Conservation (phyloP, 2,888 invertebrate genomes). For the Clivina fossor region DNA sequence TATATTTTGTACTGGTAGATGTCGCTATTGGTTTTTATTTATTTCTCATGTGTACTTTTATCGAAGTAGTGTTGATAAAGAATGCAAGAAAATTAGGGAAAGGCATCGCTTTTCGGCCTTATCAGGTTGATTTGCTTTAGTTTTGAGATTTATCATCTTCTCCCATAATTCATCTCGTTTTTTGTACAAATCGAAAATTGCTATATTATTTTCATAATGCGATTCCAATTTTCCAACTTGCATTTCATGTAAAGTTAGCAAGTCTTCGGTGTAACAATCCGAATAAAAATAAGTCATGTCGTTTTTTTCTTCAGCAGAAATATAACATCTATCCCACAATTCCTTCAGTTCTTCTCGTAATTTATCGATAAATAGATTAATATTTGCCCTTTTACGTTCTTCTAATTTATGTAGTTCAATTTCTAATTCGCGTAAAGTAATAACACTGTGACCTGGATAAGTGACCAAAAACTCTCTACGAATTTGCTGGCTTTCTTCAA, state of each 20-base stretch:
- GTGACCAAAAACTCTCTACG: conserved; percentile 65
- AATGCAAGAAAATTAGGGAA: too few species aligned
- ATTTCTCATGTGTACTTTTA: too few species aligned
- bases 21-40: too few species aligned
- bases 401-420: conserved; percentile 76
- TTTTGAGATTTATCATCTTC: too few species aligned
- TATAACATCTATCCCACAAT: conserved; percentile 79
- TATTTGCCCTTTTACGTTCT: conserved; percentile 72
- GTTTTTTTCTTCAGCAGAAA: conserved; percentile 61
- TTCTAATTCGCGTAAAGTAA: conserved; percentile 61
- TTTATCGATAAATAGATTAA: conserved; percentile 67
- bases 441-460: conserved; percentile 61
- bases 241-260: conserved; percentile 75
- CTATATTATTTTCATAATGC: conserved; percentile 66
- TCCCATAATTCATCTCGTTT: too few species aligned
- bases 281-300: conserved; percentile 66
- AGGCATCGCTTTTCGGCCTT: too few species aligned
- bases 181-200: too few species aligned
- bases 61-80: too few species aligned
- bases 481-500: conserved; percentile 68
- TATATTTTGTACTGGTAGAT: too few species aligned
- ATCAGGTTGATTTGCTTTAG: too few species aligned
- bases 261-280: conserved; percentile 76
- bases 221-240: conserved; percentile 70
- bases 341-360: conserved; percentile 69